A percentile compares a stretch with the other conserved stretches of the same genome.
Conservation (phyloP, 1,140 invertebrate species). For the Drosophila guanche region DNA sequence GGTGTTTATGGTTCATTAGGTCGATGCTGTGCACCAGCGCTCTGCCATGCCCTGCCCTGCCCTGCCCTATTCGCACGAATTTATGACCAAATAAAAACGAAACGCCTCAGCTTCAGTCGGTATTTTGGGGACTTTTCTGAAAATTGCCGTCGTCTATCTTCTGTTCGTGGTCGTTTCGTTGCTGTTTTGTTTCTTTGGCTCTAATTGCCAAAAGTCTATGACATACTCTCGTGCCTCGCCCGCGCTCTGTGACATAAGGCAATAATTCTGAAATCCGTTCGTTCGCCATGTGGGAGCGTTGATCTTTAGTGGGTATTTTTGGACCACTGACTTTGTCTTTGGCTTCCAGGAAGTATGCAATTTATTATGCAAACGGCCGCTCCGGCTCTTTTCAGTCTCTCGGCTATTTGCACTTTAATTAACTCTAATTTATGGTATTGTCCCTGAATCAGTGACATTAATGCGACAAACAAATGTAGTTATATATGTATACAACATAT, state of each 20-base stretch:
- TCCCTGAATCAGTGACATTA: slow-evolving; percentile 51
- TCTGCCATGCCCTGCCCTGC: slow-evolving; percentile 16
- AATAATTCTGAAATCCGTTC: slow-evolving; percentile 28
- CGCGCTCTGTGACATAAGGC: slow-evolving; percentile 45
- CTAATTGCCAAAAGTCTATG: slow-evolving; percentile 67
- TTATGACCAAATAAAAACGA: slow-evolving; percentile 67
- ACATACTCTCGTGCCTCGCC: slow-evolving; percentile 60
- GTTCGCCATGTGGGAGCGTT: slow-evolving; percentile 66
- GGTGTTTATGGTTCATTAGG: slow-evolving; percentile 34
- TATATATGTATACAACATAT: slow-evolving; percentile 23
- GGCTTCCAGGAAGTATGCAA: slow-evolving; percentile 75
- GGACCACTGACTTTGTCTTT: slow-evolving; percentile 46
- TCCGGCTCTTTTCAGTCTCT: slow-evolving; percentile 20
- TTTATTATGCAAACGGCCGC: slow-evolving; percentile 65
- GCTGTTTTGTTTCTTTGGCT: slow-evolving; percentile 42
- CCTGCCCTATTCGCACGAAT: slow-evolving; percentile 53
- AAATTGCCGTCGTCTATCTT: slow-evolving; percentile 22
- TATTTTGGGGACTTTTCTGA: slow-evolving; percentile 52
- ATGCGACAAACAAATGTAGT: slow-evolving; percentile 32
- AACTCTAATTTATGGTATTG: slow-evolving; percentile 70
- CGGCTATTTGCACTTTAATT: slow-evolving; percentile 53
- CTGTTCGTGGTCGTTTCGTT: slow-evolving; percentile 27
- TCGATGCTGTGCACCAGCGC: slow-evolving; percentile 38
- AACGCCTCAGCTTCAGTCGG: slow-evolving; percentile 41
- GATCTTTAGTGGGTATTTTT: slow-evolving; percentile 52